Evolutionary conservation across 2,797 vertebrate genomes (phyloP).

Genomic region (Myotis findleyi): DNA sequence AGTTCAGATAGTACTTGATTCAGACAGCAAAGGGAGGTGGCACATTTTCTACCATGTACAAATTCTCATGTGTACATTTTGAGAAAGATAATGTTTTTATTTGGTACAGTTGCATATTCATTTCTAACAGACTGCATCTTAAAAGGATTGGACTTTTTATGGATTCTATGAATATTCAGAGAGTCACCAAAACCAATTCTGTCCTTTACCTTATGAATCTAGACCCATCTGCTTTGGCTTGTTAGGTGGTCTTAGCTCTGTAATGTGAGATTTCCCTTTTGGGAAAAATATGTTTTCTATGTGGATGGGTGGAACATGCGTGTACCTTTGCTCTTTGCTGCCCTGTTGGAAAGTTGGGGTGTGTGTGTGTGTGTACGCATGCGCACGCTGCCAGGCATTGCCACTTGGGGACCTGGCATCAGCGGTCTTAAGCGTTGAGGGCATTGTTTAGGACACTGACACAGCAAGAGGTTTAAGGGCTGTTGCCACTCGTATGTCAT

Average conservation of each 20-base stretch:
- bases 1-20: constrained; percentile 60
- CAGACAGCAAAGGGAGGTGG: constrained; percentile 51
- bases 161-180: constrained; percentile 82
- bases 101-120: constrained; percentile 74
- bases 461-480: background rate
- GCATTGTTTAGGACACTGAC: constrained; percentile 15
- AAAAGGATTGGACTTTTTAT: constrained; percentile 76
- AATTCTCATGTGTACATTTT: constrained; percentile 59
- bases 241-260: constrained; percentile 60
- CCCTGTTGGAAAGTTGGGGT: background rate
- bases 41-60: background rate
- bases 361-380: background rate
- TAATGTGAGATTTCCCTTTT: constrained; percentile 60
- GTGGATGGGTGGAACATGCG: background rate
- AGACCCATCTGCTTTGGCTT: constrained; percentile 76
- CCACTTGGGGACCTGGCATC: background rate
- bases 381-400: background rate
- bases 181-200: constrained; percentile 72
- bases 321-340: background rate
- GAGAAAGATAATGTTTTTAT: constrained; percentile 79
- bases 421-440: background rate
- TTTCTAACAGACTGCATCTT: constrained; percentile 72
- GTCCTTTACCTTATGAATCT: constrained; percentile 75
- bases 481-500: constrained; percentile 52
- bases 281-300: constrained; percentile 52